Base-by-base conservation (phyloP, 1,140 invertebrate species). In the Drosophila repleta region DNA sequence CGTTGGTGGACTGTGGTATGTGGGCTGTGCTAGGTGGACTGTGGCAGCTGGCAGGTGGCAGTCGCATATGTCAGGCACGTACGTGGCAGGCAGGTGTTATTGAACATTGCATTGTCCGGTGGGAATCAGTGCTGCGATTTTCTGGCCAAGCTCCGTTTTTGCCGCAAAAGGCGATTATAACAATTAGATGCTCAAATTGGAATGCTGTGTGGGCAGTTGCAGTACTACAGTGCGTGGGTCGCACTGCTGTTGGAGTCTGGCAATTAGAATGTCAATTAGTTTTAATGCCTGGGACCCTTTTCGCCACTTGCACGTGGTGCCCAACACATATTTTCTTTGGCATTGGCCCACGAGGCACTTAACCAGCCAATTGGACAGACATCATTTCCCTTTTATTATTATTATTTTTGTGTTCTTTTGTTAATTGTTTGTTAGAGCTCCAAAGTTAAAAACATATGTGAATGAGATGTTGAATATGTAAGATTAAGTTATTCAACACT, bases 181-280 rank as follows among this genome's bases (percentile, higher is more conserved):
- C 74, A 87, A 87, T 85, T 77, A 81, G 57, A 70, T 64, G 74
- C 32, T 52, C 62, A 39, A 63, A 83, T 74, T 58, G 61, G 56
- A 73, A 37, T 52, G 66, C 37, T 29, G 29, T 8, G 29, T 10
- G 29, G 29, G 29, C 39, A 13, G 32, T 13, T 35, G 32, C 26
- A 17, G 10, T 51, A 15, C 49, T 21, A 29, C 17, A n/a, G n/a
- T 8, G 18, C 24, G 24, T 37, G 41, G 11, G 18, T 15, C 39
- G 29, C 11, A 35, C 21, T 43, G 49, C 10, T 15, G 15, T 64
- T 35, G 10, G 57, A 29, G 29, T 46, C 26, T 18, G 26, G 71
- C 82, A 87, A 85, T 85, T 85, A 85, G 81, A 78, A 75, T 73
- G 41, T 63, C 83, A 82, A 85, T 85, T 87, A 87, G 73, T 74